Conservation (phyloP, 2,888 invertebrate genomes). For the Lithophane socia region DNA sequence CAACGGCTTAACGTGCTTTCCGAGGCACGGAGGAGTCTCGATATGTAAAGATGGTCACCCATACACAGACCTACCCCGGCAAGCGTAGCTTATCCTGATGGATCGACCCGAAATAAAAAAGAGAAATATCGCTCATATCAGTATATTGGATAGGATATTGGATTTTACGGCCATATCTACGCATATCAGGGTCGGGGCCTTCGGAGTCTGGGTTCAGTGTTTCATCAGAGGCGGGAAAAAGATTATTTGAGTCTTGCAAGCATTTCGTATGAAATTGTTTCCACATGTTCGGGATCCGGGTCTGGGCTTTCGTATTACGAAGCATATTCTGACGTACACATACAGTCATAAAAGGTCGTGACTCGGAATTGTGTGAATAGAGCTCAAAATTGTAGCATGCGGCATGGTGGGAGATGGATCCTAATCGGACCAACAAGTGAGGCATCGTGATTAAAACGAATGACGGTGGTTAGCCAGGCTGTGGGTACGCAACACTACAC, state of each 20-base stretch:
- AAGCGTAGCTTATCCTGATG: too few species aligned
- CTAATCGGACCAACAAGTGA: not conserved
- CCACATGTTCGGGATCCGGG: not conserved
- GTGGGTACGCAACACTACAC: not conserved
- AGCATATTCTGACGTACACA: too few species aligned
- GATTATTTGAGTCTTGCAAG: not conserved
- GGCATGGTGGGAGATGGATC: too few species aligned
- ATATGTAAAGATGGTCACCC: too few species aligned
- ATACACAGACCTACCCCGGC: too few species aligned
- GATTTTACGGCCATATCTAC: too few species aligned
- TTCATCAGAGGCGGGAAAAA: not conserved
- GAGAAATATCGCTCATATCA: too few species aligned
- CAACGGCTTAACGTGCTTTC: too few species aligned
- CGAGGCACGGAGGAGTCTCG: too few species aligned
- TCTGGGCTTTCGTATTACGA: not conserved
- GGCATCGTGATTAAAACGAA: not conserved
- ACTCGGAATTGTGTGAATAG: constrained; percentile 1
- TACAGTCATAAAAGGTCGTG: not conserved
- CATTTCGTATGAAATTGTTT: not conserved
- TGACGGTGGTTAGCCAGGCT: too few species aligned
- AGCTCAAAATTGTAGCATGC: not conserved
- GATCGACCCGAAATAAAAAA: too few species aligned
- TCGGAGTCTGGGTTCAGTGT: not conserved
- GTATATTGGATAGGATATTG: too few species aligned
- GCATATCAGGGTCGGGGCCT: not conserved